Percentiles rank a stretch among this genome's conserved stretches.
Evolutionary conservation across 2,113 vertebrate genomes (phyloP).

Genomic region (Spermophilus dauricus): DNA sequence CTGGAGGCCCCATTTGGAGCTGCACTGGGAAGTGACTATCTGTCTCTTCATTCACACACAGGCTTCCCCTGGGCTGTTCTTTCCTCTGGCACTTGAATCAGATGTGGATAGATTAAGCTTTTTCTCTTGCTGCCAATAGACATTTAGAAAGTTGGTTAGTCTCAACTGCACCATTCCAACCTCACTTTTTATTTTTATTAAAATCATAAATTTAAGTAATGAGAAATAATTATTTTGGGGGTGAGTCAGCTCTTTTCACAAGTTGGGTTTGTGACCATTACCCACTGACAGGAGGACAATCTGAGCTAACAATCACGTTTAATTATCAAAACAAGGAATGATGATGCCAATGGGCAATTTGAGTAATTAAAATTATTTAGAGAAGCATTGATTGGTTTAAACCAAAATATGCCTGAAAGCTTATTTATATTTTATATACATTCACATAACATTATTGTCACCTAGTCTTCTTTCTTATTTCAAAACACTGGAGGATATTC

Average conservation of each 20-base stretch:
- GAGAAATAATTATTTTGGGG: background rate
- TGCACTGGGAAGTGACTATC: too few relatives aligned
- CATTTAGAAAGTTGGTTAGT: background rate
- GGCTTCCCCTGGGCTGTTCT: background rate
- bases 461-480: constrained; percentile 64
- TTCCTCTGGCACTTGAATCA: background rate
- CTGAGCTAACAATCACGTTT: constrained; percentile 48
- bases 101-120: accelerated
- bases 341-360: background rate
- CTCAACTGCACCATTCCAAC: background rate
- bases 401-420: constrained; percentile 60
- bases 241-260: background rate
- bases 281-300: background rate
- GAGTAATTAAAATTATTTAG: constrained; percentile 73
- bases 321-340: constrained; percentile 38
- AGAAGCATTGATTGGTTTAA: constrained; percentile 54
- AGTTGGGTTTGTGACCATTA: constrained; percentile 25
- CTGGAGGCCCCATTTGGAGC: too few relatives aligned
- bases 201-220: background rate
- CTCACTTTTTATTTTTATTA: background rate
- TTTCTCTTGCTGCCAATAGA: background rate
- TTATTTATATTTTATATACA: constrained; percentile 37
- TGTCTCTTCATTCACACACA: too few relatives aligned
- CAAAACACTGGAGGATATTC: constrained; percentile 56
- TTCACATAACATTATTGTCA: constrained; percentile 34